phyloP scores from a whole-genome alignment of 2,888 invertebrate genomes.

The Brachylomia viminalis region DNA sequence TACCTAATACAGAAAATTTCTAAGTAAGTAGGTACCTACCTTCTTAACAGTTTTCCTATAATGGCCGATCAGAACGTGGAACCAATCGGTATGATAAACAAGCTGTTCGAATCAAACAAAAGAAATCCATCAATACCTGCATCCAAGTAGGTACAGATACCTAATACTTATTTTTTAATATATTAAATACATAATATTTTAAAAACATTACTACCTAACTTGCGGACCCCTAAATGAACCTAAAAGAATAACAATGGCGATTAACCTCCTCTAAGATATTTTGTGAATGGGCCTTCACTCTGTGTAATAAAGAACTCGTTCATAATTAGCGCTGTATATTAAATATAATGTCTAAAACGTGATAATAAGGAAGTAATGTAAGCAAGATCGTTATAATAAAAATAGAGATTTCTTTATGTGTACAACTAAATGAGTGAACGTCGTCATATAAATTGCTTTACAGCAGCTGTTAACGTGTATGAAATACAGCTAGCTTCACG shows the following conservation, averaged over 20 bases:
- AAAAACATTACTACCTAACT: background rate
- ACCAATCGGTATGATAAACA: background rate
- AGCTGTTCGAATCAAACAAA: background rate
- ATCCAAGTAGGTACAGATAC: background rate
- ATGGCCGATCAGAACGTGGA: background rate
- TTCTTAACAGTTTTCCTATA: background rate
- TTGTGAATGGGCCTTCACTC: slow-evolving; percentile 82
- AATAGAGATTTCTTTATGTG: slow-evolving; percentile 87
- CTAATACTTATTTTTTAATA: background rate
- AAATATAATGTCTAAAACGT: slow-evolving; percentile 86
- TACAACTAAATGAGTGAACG: slow-evolving; percentile 85
- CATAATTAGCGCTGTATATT: slow-evolving; percentile 88
- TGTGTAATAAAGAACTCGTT: slow-evolving; percentile 84
- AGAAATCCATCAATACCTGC: background rate
- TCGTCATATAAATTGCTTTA: slow-evolving; percentile 84
- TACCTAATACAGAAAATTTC: background rate
- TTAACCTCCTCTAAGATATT: slow-evolving; percentile 83
- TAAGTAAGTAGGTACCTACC: background rate
- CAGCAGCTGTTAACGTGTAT: slow-evolving; percentile 80
- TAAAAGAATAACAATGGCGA: slow-evolving; percentile 82
- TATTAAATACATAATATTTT: too few species aligned
- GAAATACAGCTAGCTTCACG: slow-evolving; percentile 78
- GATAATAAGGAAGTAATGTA: slow-evolving; percentile 89
- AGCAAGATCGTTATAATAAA: slow-evolving; percentile 86
- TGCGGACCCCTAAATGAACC: slow-evolving; percentile 75